Percentiles rank a stretch among this genome's conserved stretches.
These are phyloP conservation scores for Prionailurus viverrinus DNA, from an alignment of 2,113 vertebrate genomes.

Conservation along the genomic window DNA sequence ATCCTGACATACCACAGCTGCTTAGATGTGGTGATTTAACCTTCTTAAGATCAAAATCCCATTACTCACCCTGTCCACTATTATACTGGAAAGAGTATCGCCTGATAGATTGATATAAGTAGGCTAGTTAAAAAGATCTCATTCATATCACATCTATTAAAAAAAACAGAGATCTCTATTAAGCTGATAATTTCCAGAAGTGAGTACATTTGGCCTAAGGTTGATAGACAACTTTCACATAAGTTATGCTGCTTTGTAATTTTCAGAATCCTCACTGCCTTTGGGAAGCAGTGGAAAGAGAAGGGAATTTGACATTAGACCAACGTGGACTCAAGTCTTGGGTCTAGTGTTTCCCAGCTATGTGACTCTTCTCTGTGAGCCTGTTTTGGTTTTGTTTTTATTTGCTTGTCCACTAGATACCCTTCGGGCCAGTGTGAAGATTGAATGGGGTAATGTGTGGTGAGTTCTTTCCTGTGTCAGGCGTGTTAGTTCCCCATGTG, in stretches of 20 bases:
- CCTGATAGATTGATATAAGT: background rate
- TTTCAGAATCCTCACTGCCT: background rate
- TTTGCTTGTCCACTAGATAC: background rate
- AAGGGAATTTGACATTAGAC: background rate
- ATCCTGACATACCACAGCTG: conserved; percentile 70
- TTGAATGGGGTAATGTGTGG: background rate
- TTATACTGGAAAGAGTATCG: background rate
- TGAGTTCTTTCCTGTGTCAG: background rate
- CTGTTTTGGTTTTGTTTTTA: background rate
- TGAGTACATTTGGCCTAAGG: background rate
- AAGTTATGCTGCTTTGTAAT: background rate
- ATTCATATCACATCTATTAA: background rate
- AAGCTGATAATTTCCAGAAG: background rate
- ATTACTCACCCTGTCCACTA: background rate
- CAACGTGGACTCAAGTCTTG: background rate
- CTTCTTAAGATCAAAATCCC: conserved; percentile 74
- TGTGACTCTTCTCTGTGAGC: background rate
- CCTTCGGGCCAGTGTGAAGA: background rate
- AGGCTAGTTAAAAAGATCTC: background rate
- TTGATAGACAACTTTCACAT: too few relatives aligned
- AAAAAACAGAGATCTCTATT: background rate
- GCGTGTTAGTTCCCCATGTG: rapidly evolving
- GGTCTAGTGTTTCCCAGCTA: background rate
- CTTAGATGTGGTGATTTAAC: conserved; percentile 71
- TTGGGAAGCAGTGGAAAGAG: background rate